Evolutionary conservation across 2,888 invertebrate species (phyloP).

Genomic region (Drosophila pseudotakahashii): DNA sequence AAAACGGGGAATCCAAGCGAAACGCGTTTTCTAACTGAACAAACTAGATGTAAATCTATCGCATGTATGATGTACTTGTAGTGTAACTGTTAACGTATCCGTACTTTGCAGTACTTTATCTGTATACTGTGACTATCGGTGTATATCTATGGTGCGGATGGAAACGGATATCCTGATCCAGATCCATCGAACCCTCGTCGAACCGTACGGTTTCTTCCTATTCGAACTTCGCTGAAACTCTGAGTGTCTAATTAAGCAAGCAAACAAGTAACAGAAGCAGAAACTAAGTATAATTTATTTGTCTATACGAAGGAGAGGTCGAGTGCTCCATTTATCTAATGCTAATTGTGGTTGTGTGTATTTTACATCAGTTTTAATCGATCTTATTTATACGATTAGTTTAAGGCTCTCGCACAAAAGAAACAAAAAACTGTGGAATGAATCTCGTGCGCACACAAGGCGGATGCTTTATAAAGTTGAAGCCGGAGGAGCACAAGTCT

Average conservation of each 20-base stretch:
- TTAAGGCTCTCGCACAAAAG: slow-evolving; percentile 57
- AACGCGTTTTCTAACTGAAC: slow-evolving; percentile 69
- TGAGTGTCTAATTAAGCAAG: slow-evolving; percentile 70
- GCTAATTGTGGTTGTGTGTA: slow-evolving; percentile 76
- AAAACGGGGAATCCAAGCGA: slow-evolving; percentile 41
- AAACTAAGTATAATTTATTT: slow-evolving; percentile 48
- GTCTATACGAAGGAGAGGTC: slow-evolving; percentile 25
- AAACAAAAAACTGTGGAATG: slow-evolving; percentile 42
- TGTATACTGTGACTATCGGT: slow-evolving; percentile 58
- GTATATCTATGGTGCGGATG: slow-evolving; percentile 37
- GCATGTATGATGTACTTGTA: slow-evolving; percentile 45
- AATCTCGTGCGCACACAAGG: slow-evolving; percentile 56
- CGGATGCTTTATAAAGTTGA: slow-evolving; percentile 9
- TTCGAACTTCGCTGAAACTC: slow-evolving; percentile 71
- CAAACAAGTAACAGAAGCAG: slow-evolving; percentile 24
- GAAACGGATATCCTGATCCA: not conserved
- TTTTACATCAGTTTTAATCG: slow-evolving; percentile 59
- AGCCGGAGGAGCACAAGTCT: slow-evolving; percentile 47
- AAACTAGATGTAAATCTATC: slow-evolving; percentile 67
- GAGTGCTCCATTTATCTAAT: slow-evolving; percentile 59
- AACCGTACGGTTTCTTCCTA: slow-evolving; percentile 74
- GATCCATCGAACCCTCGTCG: slow-evolving; percentile 37
- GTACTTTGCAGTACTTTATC: slow-evolving; percentile 26
- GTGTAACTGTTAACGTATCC: slow-evolving; percentile 22
- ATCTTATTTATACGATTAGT: slow-evolving; percentile 45